Percentiles rank a stretch among this genome's conserved stretches.
phyloP scores from a whole-genome alignment of 2,797 vertebrate genomes.

The Pampus argenteus region DNA sequence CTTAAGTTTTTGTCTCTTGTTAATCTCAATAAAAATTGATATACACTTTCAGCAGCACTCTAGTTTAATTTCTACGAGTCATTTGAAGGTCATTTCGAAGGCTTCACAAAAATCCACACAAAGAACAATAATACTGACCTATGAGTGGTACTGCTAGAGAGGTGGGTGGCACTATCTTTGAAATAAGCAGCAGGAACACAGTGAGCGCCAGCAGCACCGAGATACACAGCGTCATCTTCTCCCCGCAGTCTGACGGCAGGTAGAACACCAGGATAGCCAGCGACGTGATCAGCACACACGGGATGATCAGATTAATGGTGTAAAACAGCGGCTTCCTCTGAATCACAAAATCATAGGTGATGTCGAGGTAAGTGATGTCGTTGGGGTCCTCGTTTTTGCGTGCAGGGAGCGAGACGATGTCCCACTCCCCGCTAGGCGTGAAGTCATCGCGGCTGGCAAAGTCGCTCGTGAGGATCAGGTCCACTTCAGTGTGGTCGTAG shows the following conservation, averaged over 20 bases:
- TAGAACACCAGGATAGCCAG: conserved; percentile 88
- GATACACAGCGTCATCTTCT: conserved; percentile 88
- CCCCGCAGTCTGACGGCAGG: conserved; percentile 86
- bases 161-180: conserved; percentile 88
- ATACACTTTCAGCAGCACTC: too few species aligned
- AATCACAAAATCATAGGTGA: conserved; percentile 88
- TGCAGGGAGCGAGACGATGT: conserved; percentile 85
- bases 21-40: too few species aligned
- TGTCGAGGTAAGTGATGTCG: conserved; percentile 85
- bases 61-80: background rate
- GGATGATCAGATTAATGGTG: conserved; percentile 88
- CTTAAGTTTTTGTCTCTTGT: too few species aligned
- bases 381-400: conserved; percentile 85
- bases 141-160: conserved; percentile 88
- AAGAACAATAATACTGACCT: conserved; percentile 64
- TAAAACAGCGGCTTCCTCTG: conserved; percentile 87
- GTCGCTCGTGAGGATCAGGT: conserved; percentile 85
- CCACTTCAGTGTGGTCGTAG: conserved; percentile 87
- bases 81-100: background rate
- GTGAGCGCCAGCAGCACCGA: conserved; percentile 87
- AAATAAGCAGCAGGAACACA: conserved; percentile 88
- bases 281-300: conserved; percentile 87
- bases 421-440: conserved; percentile 88
- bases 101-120: background rate
- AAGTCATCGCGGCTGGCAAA: conserved; percentile 88